Conservation (phyloP, 2,113 vertebrate species). For the Hiodon tergisus region DNA sequence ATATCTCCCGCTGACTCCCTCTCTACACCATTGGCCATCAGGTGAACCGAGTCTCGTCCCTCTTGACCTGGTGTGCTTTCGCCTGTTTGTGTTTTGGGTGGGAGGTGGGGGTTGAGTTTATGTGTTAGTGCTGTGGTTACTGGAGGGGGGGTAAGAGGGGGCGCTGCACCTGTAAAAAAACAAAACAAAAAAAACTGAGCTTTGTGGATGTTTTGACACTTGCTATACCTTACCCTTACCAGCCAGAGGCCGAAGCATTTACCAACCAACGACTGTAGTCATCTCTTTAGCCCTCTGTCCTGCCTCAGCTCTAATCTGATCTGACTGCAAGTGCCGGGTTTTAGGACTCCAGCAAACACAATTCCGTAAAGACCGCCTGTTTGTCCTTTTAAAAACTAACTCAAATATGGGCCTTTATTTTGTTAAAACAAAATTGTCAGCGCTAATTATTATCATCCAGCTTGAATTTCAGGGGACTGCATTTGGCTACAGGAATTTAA, state of each 20-base stretch:
- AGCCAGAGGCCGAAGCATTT: no score
- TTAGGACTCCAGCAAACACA: background rate
- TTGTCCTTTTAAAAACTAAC: background rate
- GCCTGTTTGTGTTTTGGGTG: background rate
- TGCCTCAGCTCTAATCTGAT: background rate
- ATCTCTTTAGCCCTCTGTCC: background rate
- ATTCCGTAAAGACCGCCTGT: background rate
- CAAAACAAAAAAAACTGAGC: no score
- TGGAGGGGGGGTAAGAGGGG: no score
- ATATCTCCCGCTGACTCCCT: background rate
- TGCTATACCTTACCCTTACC: no score
- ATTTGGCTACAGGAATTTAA: background rate
- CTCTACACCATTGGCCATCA: background rate
- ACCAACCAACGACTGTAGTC: no score
- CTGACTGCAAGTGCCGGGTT: background rate
- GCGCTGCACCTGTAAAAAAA: no score
- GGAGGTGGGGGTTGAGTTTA: background rate
- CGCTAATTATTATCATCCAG: conserved; percentile 5
- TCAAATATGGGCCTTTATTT: background rate
- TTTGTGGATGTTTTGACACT: no score
- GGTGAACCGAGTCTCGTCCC: background rate
- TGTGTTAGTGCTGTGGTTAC: background rate
- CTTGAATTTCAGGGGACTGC: conserved; percentile 4
- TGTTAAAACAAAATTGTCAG: background rate
- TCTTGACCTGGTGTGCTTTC: background rate